A percentile compares a stretch with the other conserved stretches of the same genome.
phyloP scores from a whole-genome alignment of 2,888 invertebrate genomes.

The Leptopterna dolabrata region DNA sequence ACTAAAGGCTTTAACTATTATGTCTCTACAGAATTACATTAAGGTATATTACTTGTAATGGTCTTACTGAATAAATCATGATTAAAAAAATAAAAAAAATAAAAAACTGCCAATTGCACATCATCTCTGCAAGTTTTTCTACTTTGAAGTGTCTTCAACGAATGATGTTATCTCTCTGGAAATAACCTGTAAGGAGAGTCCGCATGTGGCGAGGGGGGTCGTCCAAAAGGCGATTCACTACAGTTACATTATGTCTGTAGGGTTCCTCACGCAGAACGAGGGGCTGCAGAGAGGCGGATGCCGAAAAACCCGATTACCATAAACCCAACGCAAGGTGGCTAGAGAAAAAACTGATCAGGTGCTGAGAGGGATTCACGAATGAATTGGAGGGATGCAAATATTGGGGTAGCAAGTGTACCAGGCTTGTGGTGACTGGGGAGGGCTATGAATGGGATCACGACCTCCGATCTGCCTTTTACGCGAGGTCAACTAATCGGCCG shows the following conservation, averaged over 20 bases:
- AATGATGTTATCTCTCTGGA: too few species aligned
- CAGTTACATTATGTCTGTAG: neutral
- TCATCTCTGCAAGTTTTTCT: too few species aligned
- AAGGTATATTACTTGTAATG: too few species aligned
- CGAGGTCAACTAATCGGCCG: too few species aligned
- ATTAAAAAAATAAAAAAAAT: too few species aligned
- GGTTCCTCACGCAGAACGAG: neutral
- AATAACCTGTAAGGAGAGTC: too few species aligned
- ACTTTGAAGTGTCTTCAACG: too few species aligned
- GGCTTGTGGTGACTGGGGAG: neutral
- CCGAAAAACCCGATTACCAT: slow-evolving; percentile 1
- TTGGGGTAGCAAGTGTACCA: neutral
- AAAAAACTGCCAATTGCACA: too few species aligned
- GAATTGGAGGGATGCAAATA: slow-evolving; percentile 7
- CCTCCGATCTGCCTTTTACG: neutral
- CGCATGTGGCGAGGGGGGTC: too few species aligned
- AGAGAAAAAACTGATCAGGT: neutral
- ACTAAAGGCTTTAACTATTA: too few species aligned
- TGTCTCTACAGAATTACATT: too few species aligned
- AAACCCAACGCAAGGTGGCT: neutral
- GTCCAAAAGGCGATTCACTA: neutral
- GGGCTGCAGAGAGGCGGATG: neutral
- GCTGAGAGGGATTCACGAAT: neutral
- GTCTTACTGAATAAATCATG: too few species aligned
- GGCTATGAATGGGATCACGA: neutral